A percentile compares a stretch with the other conserved stretches of the same genome.
Evolutionary conservation across 2,113 vertebrate species (phyloP).

Genomic region (Terrapene triunguis): DNA sequence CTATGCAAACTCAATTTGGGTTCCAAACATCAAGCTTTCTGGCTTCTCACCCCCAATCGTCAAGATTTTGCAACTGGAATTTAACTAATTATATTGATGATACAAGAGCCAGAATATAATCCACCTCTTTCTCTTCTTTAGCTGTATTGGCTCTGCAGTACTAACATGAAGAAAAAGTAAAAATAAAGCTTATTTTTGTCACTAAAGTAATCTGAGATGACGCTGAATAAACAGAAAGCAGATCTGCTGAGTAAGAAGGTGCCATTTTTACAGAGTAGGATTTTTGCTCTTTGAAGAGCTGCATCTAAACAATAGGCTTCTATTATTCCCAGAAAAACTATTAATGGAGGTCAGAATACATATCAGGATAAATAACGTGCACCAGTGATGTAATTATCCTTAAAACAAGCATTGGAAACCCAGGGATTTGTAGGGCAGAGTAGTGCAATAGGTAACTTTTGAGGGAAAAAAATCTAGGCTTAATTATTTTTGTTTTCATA

Average conservation of each 20-base stretch:
- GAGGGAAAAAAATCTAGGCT: not conserved
- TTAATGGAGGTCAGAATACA: not conserved
- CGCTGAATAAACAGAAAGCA: not conserved
- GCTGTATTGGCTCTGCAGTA: not conserved
- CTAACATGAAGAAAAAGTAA: not conserved
- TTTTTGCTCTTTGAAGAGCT: not conserved
- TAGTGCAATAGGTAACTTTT: not conserved
- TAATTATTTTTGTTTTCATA: not conserved
- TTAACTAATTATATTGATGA: not conserved
- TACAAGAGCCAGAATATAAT: not conserved
- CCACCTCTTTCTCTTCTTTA: not conserved
- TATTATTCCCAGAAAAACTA: not conserved
- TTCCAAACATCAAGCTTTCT: constrained; percentile 1
- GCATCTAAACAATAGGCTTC: not conserved
- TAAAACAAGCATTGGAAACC: not conserved
- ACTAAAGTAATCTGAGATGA: not conserved
- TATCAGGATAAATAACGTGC: not conserved
- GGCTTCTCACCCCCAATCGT: not conserved
- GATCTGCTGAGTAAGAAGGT: not conserved
- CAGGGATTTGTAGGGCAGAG: not conserved
- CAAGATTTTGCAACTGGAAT: not conserved
- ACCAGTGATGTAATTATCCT: not conserved
- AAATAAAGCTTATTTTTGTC: not conserved
- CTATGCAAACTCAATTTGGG: constrained; percentile 35
- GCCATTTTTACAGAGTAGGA: not conserved